Percentiles rank a stretch among this genome's conserved stretches.
Conservation (phyloP, 2,113 vertebrate genomes). For the Poecile atricapillus region DNA sequence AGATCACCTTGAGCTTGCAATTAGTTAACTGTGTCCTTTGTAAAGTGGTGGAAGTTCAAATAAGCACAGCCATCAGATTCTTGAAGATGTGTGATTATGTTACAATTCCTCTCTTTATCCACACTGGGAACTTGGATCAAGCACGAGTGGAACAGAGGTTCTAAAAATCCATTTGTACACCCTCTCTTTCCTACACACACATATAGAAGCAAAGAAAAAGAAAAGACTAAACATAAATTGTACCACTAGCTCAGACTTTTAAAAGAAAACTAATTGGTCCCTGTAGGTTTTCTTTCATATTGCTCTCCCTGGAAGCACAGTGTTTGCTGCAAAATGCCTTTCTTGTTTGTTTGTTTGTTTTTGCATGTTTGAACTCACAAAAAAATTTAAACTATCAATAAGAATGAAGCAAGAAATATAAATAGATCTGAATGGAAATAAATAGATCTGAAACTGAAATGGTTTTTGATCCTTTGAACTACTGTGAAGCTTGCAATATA, state of each 20-base stretch:
- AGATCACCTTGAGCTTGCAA: background rate
- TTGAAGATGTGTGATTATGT: slow-evolving; percentile 45
- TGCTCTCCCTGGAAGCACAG: background rate
- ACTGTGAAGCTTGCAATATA: background rate
- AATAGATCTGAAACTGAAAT: background rate
- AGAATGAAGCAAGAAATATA: background rate
- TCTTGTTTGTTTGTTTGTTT: background rate
- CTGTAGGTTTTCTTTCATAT: background rate
- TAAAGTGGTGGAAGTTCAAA: slow-evolving; percentile 7
- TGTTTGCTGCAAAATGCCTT: background rate
- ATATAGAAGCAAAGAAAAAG: background rate
- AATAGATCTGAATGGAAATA: background rate
- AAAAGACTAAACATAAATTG: background rate
- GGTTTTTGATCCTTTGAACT: background rate
- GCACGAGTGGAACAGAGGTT: background rate
- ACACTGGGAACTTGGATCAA: background rate
- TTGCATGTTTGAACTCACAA: background rate
- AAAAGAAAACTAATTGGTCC: background rate
- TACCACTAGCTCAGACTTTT: background rate
- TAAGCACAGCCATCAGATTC: slow-evolving; percentile 54
- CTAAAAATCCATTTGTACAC: background rate
- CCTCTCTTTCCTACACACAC: background rate
- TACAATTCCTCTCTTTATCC: background rate
- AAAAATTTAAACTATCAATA: background rate
- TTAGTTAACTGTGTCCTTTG: background rate